These are phyloP conservation scores for Oophaga pumilio DNA, from an alignment of 2,113 vertebrate genomes.

Conservation along the genomic window DNA sequence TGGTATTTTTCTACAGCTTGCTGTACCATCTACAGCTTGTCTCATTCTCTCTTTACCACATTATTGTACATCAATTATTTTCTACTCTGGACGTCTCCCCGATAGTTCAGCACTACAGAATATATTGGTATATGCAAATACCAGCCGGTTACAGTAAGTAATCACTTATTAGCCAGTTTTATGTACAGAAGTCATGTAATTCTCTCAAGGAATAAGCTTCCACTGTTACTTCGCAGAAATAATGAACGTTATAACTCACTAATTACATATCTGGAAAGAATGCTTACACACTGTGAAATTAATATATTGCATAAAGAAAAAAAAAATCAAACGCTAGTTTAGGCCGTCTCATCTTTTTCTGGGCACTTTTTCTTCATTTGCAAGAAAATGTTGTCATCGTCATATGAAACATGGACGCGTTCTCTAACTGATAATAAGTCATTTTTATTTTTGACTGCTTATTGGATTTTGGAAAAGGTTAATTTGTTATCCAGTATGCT, in stretches of 20 bases:
- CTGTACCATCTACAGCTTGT: neutral
- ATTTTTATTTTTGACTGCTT: conserved; percentile 65
- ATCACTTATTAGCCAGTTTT: conserved; percentile 17
- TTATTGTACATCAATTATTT: neutral
- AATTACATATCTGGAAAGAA: neutral
- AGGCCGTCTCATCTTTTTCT: neutral
- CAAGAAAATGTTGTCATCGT: conserved; percentile 59
- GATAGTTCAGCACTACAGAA: neutral
- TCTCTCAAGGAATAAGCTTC: conserved; percentile 1
- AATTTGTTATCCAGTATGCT: conserved; percentile 68
- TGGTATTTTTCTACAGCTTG: neutral
- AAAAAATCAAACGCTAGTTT: neutral
- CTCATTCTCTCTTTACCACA: neutral
- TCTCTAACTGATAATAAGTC: conserved; percentile 48
- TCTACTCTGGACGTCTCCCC: neutral
- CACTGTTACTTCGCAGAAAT: neutral
- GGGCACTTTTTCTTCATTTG: conserved; percentile 48
- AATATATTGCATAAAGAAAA: neutral
- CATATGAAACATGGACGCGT: neutral
- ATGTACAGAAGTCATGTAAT: conserved; percentile 26
- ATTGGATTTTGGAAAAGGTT: conserved; percentile 70
- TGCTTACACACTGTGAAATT: conserved; percentile 8
- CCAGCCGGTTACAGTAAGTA: neutral
- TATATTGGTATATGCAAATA: neutral
- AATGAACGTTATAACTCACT: conserved; percentile 25